Evolutionary conservation across 1,140 invertebrate species (phyloP).

Genomic region (Meloidogyne floridensis): DNA sequence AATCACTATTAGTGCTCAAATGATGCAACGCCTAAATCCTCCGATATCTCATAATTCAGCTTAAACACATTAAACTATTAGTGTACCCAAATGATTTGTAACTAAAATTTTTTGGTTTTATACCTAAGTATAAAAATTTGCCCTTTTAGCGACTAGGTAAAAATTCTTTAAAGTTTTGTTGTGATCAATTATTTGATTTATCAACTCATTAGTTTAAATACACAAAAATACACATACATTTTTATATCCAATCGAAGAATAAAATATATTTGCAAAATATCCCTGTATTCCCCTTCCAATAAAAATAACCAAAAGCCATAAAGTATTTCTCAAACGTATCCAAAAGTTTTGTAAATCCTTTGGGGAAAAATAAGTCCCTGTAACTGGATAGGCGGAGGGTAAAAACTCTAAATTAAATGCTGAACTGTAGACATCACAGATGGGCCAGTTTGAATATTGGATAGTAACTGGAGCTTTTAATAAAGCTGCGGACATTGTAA

Average conservation of each 20-base stretch:
- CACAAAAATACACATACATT: conserved; percentile 22
- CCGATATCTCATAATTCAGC: too few species aligned
- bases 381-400: conserved; percentile 51
- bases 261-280: conserved; percentile 43
- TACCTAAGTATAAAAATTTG: too few species aligned
- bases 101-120: too few species aligned
- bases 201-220: too few species aligned
- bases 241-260: conserved; percentile 44
- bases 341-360: conserved; percentile 21
- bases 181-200: too few species aligned
- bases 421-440: conserved; percentile 58
- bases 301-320: conserved; percentile 51
- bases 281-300: conserved; percentile 48
- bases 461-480: conserved; percentile 51
- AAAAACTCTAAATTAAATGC: conserved; percentile 55
- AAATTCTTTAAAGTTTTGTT: too few species aligned
- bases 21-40: too few species aligned
- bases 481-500: conserved; percentile 48
- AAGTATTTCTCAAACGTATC: conserved; percentile 44
- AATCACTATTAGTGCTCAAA: too few species aligned
- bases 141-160: too few species aligned
- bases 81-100: too few species aligned
- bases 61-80: too few species aligned
- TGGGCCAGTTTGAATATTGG: conserved; percentile 62
- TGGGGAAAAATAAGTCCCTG: conserved; percentile 47